Base-by-base conservation (phyloP, 2,888 invertebrate species). In the Helleia helle region DNA sequence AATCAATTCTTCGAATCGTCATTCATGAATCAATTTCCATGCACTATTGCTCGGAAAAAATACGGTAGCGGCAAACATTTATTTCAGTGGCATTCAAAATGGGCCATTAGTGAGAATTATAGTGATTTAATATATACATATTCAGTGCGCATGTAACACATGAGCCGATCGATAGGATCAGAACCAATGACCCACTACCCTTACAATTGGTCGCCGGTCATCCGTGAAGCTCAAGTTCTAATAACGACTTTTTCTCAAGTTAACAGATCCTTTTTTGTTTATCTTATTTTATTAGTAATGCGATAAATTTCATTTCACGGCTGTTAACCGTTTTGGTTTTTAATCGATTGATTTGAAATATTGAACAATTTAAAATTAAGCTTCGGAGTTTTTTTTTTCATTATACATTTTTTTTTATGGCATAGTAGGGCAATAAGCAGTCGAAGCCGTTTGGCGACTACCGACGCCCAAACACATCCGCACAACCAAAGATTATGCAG, bases 81-180 rank as follows among this genome's bases (percentile, higher is more conserved):
- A 22, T 34, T 34, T 34, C 12, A 18, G 8, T 18, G 34, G 7
- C 11, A 26, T 26, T 26, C 3, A 26, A 9, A 11, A 9, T 12
- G 12, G 24, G 22, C 30, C 34, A 36, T 29, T 22, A 59, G 57
- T 53, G 56, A 58, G 52, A n/a, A n/a, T n/a, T 62, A 65, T 64
- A 70, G 62, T 61, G 68, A 70, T 70, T 73, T 64, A 56, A 60
- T 59, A 61, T 63, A 68, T 76, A 74, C 76, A 76, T 77, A 76
- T 76, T 74, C 74, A 73, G 68, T 62, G 62, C 53, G 57, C 63
- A 55, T 59, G 59, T 67, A 65, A 63, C 44, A 45, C 42, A 46
- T 48, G 41, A 47, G 76, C 73, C 75, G 75, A 76, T 77, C 64
- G 64, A 59, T 55, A 55, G 52, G 64, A 60, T 62, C 62, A 58